Base-by-base conservation (phyloP, 2,888 invertebrate genomes). In the Cheilosia impressa region DNA sequence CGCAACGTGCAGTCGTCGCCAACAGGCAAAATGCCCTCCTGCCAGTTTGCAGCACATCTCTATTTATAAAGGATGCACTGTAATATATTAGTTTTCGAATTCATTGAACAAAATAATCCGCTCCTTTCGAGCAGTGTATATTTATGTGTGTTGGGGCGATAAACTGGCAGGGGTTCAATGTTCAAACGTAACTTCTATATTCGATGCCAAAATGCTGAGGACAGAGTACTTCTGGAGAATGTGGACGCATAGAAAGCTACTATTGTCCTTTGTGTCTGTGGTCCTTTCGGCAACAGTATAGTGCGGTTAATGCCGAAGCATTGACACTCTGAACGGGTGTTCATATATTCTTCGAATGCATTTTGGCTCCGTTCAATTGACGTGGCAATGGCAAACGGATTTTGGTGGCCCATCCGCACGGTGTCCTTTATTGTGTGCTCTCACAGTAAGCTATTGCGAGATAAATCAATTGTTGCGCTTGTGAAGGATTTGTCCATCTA, bases 61-160 rank as follows among this genome's bases (percentile, higher is more conserved):
- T 55, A 7, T 53, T 17, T 71, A 34, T 60, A 69, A 68, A 63
- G 73, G 68, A 38, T 81, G 77, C 78, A 79, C 76, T 57, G 84
- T 87, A 87, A 88, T 88, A 87, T 88, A 88, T 88, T 88, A 88
- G 87, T 88, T 88, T 88, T 85, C 87, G 87, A 87, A 88, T 88
- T 88, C 88, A 88, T 87, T 88, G 88, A 88, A 88, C 88, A 87
- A 88, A 88, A 88, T 88, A 88, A 88, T 88, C 88, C 87, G 79
- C 85, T 88, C 87, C 87, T 72, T 75, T 83, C 71, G 81, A 75
- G 65, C 45, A 52, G 66, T 38, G 66, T 47, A 7, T 31, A 62
- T 57, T 34, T 68, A 52, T 53, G 45, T 50, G 38, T 78, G 53
- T 55, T 38, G 19, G 43, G 52, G 41, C 60, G 58, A 77, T 63